A percentile compares a stretch with the other conserved stretches of the same genome.
These are phyloP conservation scores for Sphaeramia orbicularis DNA, from an alignment of 2,797 vertebrate genomes.

Conservation along the genomic window DNA sequence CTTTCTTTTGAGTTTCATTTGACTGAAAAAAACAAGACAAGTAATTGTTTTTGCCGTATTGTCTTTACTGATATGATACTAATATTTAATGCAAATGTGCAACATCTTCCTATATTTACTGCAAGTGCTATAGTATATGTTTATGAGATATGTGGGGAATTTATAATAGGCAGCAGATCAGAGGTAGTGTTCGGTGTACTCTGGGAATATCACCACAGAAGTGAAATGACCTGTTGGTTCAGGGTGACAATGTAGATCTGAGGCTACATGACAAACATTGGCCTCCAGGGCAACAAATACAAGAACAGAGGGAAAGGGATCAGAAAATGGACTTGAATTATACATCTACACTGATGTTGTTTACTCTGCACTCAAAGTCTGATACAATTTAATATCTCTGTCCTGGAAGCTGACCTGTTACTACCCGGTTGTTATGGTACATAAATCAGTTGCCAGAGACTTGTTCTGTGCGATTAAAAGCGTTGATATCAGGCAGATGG, in stretches of 20 bases:
- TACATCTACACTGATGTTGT: conserved; percentile 41
- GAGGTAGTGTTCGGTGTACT: conserved; percentile 14
- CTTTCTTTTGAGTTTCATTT: too few relatives aligned
- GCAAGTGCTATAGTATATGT: neutral
- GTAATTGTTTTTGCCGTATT: too few relatives aligned
- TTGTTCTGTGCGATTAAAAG: conserved; percentile 35
- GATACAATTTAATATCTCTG: conserved; percentile 27
- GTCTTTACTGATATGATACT: too few relatives aligned
- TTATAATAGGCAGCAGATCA: neutral
- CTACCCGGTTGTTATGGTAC: conserved; percentile 8
- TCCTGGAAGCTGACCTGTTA: conserved; percentile 39
- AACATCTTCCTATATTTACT: too few relatives aligned
- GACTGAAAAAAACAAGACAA: too few relatives aligned
- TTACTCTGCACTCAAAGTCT: conserved; percentile 26
- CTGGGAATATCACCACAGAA: conserved; percentile 10
- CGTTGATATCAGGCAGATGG: conserved; percentile 36
- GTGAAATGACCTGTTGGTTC: conserved; percentile 30
- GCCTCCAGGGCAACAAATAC: conserved; percentile 42
- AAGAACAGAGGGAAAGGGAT: conserved; percentile 19
- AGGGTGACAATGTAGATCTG: conserved; percentile 35
- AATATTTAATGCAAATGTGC: too few relatives aligned
- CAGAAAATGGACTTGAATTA: conserved; percentile 47
- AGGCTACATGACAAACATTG: conserved; percentile 37
- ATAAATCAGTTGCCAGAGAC: conserved; percentile 34
- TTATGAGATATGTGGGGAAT: neutral